Conservation (phyloP, 2,888 invertebrate species). For the Anoncus sp. region DNA sequence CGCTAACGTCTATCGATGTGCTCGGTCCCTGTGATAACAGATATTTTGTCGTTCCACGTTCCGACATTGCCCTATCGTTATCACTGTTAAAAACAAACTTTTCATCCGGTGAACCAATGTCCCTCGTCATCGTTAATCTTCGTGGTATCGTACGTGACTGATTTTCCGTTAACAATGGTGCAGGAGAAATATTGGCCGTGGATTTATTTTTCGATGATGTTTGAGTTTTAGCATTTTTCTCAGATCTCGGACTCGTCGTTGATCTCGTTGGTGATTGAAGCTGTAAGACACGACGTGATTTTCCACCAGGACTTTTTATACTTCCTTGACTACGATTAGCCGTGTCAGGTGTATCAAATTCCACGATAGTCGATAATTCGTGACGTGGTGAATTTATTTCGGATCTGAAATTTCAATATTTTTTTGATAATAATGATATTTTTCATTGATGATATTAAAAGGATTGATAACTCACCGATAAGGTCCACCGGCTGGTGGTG, state of each 20-base stretch:
- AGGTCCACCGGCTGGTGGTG: slow-evolving; percentile 74
- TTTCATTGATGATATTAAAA: slow-evolving; percentile 19
- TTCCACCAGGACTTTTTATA: slow-evolving; percentile 69
- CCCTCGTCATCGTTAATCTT: slow-evolving; percentile 34
- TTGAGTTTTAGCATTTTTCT: slow-evolving; percentile 50
- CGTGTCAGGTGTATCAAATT: slow-evolving; percentile 88
- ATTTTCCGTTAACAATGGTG: too few relatives aligned
- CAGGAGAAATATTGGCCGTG: too few relatives aligned
- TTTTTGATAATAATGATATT: neutral
- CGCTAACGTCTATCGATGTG: slow-evolving; percentile 41
- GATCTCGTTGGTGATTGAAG: slow-evolving; percentile 52
- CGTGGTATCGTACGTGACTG: slow-evolving; percentile 46
- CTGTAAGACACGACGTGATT: slow-evolving; percentile 43
- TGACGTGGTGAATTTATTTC: slow-evolving; percentile 81
- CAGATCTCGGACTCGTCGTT: slow-evolving; percentile 53
- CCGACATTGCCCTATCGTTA: slow-evolving; percentile 42
- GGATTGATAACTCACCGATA: slow-evolving; percentile 71
- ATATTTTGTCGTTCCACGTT: slow-evolving; percentile 56
- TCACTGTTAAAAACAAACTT: slow-evolving; percentile 57
- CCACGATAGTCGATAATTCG: slow-evolving; percentile 88
- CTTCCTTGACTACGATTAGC: slow-evolving; percentile 78
- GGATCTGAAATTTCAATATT: slow-evolving; percentile 66
- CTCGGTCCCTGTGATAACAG: slow-evolving; percentile 60
- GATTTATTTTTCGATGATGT: too few relatives aligned
- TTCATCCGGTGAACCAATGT: slow-evolving; percentile 45